A percentile compares a stretch with the other conserved stretches of the same genome.
Conservation (phyloP, 2,113 vertebrate genomes). For the Daboia siamensis region DNA sequence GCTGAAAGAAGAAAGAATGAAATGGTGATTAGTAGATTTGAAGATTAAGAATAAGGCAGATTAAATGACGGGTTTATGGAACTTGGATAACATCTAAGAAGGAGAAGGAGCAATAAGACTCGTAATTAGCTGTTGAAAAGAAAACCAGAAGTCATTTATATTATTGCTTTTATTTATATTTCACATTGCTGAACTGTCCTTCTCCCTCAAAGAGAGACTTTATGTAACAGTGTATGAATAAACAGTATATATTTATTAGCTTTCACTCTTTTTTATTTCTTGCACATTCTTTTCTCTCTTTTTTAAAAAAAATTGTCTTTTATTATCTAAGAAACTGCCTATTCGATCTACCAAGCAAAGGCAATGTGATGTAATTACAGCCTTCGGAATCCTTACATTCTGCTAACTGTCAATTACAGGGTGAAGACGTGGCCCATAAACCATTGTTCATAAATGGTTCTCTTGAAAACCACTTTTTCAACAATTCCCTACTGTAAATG, state of each 20-base stretch:
- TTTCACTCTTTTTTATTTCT: neutral
- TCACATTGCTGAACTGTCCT: too few relatives aligned
- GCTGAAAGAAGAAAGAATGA: too few relatives aligned
- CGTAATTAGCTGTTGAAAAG: too few relatives aligned
- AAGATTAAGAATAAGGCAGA: too few relatives aligned
- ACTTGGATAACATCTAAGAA: too few relatives aligned
- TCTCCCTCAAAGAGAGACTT: too few relatives aligned
- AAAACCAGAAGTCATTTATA: too few relatives aligned
- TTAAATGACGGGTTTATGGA: too few relatives aligned
- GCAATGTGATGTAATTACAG: neutral
- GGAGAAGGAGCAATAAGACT: too few relatives aligned
- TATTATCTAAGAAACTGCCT: neutral
- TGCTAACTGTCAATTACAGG: conserved; percentile 16
- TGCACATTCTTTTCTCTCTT: neutral
- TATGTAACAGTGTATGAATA: too few relatives aligned
- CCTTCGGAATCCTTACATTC: conserved; percentile 11
- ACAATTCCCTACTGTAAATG: conserved; percentile 2
- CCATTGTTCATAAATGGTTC: neutral
- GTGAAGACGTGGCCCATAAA: conserved; percentile 18
- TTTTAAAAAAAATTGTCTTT: neutral
- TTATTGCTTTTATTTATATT: too few relatives aligned
- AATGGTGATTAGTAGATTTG: too few relatives aligned
- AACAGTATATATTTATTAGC: neutral
- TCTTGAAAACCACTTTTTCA: neutral
- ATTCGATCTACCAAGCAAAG: conserved; percentile 9